Conservation (phyloP, 1,140 invertebrate genomes). For the Meloidogyne floridensis region DNA sequence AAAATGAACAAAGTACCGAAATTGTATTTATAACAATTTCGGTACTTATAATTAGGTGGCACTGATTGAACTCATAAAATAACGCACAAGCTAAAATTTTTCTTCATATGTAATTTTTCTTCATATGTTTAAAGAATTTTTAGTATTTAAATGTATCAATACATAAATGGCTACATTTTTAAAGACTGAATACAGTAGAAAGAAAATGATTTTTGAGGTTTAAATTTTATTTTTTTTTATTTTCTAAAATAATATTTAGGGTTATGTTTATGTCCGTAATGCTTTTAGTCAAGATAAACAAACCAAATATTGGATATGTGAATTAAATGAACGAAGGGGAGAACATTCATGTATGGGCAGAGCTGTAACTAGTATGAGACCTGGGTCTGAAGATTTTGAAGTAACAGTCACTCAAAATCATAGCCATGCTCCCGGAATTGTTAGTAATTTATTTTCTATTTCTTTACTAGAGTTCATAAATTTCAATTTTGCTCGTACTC, state of each 20-base stretch:
- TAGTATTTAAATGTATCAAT: background rate
- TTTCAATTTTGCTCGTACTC: too few species aligned
- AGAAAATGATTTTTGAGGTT: background rate
- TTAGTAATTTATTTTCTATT: background rate
- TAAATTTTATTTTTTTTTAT: background rate
- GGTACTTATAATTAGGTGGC: too few species aligned
- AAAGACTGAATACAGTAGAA: background rate
- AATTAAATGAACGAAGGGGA: background rate
- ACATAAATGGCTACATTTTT: background rate
- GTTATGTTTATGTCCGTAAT: background rate
- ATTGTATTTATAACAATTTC: too few species aligned
- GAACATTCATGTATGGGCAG: background rate
- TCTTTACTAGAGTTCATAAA: too few species aligned
- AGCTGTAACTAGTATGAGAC: background rate
- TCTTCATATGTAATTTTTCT: too few species aligned
- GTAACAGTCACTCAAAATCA: background rate
- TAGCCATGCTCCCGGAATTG: background rate
- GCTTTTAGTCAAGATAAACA: background rate
- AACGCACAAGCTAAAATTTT: too few species aligned
- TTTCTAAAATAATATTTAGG: background rate
- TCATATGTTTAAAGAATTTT: background rate
- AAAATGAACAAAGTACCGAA: too few species aligned
- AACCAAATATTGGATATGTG: background rate
- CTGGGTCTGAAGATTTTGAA: background rate
- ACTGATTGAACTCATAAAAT: too few species aligned